Evolutionary conservation across 2,888 invertebrate species (phyloP), one percentile per base, ranked within the genome.

Genomic region (Carcina quercana): DNA sequence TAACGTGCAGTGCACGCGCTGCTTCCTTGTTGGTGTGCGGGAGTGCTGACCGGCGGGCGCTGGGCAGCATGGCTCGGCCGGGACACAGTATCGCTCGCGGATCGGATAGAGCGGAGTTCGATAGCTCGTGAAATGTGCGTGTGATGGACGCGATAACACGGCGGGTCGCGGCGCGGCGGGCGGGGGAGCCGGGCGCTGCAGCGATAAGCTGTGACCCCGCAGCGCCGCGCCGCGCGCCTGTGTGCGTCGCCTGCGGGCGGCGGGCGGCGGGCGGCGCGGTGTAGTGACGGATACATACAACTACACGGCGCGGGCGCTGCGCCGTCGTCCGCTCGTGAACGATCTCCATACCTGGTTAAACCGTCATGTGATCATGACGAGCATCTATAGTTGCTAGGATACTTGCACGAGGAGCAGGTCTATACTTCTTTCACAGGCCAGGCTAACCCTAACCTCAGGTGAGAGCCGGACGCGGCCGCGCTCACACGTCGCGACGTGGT

Each of bases 21-120:
- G 45, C 53, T 61, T 60, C 60, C 64, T 58, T 53, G 59, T 67
- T 67, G 66, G 65, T 67, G 66, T 67, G 60, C 55, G 49, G 55
- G 67, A 59, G 56, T 62, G 67, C 61, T 68, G 67, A 68, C 70
- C 69, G 63, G 12, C 21, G 13, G 68, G 69, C 68, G 64, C 59
- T 57, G 54, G 17, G 17, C 5, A 17, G 17, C 7, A 17, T 17
- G 17, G 17, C 17, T 17, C 17, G 17, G 17, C 17, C 17, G 5
- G 5, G n/a, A 5, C 17, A 7, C 17, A 17, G 17, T 5, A 17
- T 17, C 17, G n/a, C n/a, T 7, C 17, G 17, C 17, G 5, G 17
- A 17, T 17, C 17, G 17, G 17, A 17, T 17, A 17, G 17, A 17
- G 17, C 7, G 5, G 17, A 5, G 7, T 17, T 7, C 5, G 17